These are phyloP conservation scores for Mactra quadrangularis DNA, from an alignment of 1,140 invertebrate genomes.

Conservation along the genomic window DNA sequence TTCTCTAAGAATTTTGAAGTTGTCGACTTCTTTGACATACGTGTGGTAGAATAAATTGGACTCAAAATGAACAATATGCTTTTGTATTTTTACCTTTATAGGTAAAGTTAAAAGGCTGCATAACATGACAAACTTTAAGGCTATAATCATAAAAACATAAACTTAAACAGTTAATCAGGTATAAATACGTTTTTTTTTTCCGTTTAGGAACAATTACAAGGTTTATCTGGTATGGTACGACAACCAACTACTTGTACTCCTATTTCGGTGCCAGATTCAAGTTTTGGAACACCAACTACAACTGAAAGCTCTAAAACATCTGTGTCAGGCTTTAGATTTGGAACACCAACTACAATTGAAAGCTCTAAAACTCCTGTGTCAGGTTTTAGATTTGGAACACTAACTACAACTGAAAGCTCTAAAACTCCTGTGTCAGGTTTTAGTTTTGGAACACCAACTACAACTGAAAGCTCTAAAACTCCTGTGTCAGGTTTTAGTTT, in stretches of 20 bases:
- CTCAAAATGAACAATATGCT: too few species aligned
- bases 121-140: too few species aligned
- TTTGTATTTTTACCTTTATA: too few species aligned
- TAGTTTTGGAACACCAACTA: slow-evolving; percentile 28
- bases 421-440: slow-evolving; percentile 9
- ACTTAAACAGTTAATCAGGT: too few species aligned
- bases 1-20: too few species aligned
- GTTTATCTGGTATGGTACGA: too few species aligned
- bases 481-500: slow-evolving; percentile 46
- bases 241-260: slow-evolving; percentile 27
- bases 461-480: slow-evolving; percentile 17
- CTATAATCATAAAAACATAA: too few species aligned
- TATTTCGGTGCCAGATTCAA: slow-evolving; percentile 40
- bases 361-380: slow-evolving; percentile 26
- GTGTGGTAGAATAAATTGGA: too few species aligned
- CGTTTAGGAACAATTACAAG: too few species aligned
- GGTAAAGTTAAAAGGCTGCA: too few species aligned
- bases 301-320: neutral
- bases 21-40: too few species aligned
- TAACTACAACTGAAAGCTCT: slow-evolving; percentile 18
- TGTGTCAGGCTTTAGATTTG: slow-evolving; percentile 25
- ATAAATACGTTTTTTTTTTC: too few species aligned
- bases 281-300: slow-evolving; percentile 44
- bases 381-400: slow-evolving; percentile 50
- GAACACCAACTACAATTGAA: slow-evolving; percentile 11